These are phyloP conservation scores for Aptenodytes forsteri DNA, from an alignment of 2,113 vertebrate genomes.

Conservation along the genomic window DNA sequence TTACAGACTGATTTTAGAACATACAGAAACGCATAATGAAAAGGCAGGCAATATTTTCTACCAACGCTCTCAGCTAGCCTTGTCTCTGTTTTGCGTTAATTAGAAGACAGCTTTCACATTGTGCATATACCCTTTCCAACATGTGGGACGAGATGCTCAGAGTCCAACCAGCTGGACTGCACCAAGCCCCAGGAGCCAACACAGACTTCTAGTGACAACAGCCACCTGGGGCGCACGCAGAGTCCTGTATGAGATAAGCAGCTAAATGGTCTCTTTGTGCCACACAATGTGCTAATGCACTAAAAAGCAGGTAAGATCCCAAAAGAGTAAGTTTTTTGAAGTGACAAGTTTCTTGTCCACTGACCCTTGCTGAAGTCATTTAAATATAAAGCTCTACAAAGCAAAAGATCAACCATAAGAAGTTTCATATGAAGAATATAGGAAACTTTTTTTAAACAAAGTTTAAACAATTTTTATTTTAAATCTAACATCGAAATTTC, in stretches of 20 bases:
- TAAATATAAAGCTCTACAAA: neutral
- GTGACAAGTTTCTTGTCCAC: neutral
- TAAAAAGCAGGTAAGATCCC: neutral
- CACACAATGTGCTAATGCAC: neutral
- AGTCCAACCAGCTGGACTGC: neutral
- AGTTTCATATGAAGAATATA: neutral
- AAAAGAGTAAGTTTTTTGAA: neutral
- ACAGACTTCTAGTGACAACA: neutral
- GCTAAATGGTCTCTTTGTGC: neutral
- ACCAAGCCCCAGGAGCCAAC: neutral
- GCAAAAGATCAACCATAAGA: neutral
- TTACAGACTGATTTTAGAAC: neutral
- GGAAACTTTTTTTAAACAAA: neutral
- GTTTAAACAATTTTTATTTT: neutral
- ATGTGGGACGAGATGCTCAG: neutral
- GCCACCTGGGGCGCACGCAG: neutral
- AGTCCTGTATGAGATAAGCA: neutral
- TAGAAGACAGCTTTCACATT: neutral
- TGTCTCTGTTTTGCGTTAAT: neutral
- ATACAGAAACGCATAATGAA: neutral
- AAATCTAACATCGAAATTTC: neutral
- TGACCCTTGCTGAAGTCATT: neutral
- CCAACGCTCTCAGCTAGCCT: neutral
- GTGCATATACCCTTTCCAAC: neutral
- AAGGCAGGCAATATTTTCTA: neutral